Percentiles rank a stretch among this genome's conserved stretches.
phyloP scores from a whole-genome alignment of 2,113 vertebrate species.

The Hemibagrus wyckioides region DNA sequence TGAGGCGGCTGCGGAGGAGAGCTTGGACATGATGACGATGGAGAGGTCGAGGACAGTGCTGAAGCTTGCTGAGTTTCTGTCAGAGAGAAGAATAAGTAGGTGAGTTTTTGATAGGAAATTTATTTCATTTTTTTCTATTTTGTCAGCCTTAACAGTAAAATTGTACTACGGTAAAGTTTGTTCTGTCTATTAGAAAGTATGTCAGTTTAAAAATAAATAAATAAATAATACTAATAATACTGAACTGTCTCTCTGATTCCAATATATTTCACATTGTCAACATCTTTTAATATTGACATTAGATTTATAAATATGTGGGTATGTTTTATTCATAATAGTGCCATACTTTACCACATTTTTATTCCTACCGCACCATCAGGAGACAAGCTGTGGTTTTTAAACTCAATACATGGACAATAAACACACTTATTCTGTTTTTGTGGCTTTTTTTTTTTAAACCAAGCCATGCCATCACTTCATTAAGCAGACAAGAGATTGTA shows the following conservation, averaged over 20 bases:
- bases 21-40: constrained; percentile 84
- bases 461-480: neutral
- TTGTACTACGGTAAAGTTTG: neutral
- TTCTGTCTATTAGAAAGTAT: neutral
- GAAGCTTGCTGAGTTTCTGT: constrained; percentile 75
- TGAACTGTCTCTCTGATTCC: neutral
- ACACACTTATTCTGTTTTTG: neutral
- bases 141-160: neutral
- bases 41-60: constrained; percentile 84
- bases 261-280: neutral
- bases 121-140: neutral
- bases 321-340: neutral
- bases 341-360: neutral
- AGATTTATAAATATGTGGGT: neutral
- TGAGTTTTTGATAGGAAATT: neutral
- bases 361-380: neutral
- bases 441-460: too few species aligned
- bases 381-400: neutral
- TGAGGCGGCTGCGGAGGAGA: constrained; percentile 83
- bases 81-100: constrained; percentile 14
- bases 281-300: too few species aligned
- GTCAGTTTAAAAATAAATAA: neutral
- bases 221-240: neutral
- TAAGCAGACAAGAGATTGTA: neutral
- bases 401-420: neutral